These are phyloP conservation scores for Petrosia ficiformis DNA, from an alignment of 37 sponge, comb jelly and placozoan species.

Conservation along the genomic window DNA sequence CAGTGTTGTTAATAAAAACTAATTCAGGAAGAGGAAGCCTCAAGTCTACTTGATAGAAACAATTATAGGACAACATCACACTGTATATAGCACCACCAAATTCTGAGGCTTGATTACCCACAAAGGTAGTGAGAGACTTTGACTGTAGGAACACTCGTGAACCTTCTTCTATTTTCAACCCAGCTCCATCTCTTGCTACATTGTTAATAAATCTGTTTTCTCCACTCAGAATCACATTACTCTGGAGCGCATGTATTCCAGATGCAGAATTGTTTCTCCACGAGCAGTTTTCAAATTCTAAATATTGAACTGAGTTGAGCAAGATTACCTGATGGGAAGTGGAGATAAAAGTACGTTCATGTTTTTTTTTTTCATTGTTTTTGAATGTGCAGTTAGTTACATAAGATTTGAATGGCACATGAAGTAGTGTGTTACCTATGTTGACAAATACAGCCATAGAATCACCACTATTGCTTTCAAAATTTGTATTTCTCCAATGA, in stretches of 20 bases:
- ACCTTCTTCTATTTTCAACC: neutral
- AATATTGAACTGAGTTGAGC: neutral
- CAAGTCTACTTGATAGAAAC: conserved; percentile 1
- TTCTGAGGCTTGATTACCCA: neutral
- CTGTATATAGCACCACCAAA: conserved; percentile 22
- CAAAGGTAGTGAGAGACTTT: neutral
- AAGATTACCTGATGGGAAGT: neutral
- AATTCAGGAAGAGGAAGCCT: neutral
- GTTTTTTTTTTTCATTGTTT: too few species aligned
- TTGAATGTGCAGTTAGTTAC: too few species aligned
- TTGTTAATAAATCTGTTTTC: neutral
- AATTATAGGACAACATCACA: neutral
- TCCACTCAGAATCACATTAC: neutral
- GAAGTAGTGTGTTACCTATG: neutral
- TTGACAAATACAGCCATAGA: neutral
- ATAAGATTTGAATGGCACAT: neutral
- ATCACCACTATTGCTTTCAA: neutral
- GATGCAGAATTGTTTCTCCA: neutral
- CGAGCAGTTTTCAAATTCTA: neutral
- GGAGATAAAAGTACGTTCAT: too few species aligned
- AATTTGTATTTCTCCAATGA: neutral
- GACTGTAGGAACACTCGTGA: neutral
- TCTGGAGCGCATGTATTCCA: neutral
- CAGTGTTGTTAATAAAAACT: conserved; percentile 2
- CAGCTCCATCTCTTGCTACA: neutral